Evolutionary conservation across 2,888 invertebrate genomes (phyloP).

Genomic region (Eledona agricola): DNA sequence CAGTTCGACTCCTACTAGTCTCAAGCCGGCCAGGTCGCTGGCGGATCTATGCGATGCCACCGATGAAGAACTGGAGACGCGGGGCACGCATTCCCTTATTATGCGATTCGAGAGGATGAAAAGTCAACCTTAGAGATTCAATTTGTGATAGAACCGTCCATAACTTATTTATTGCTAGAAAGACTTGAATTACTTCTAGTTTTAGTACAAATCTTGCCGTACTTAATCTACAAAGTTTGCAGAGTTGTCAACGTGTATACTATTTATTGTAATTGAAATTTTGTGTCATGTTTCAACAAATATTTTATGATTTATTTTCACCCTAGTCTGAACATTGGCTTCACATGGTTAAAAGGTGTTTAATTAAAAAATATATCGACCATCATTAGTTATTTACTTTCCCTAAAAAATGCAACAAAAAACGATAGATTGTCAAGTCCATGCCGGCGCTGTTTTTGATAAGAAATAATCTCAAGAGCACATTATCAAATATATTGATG

Average conservation of each 20-base stretch:
- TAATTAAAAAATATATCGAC: constrained; percentile 11
- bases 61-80: constrained; percentile 66
- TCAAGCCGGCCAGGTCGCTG: constrained; percentile 74
- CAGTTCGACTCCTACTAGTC: constrained; percentile 34
- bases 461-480: constrained; percentile 1
- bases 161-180: constrained; percentile 22
- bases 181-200: constrained; percentile 24
- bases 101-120: constrained; percentile 85
- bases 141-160: constrained; percentile 36
- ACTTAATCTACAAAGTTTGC: constrained; percentile 17
- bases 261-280: constrained; percentile 20
- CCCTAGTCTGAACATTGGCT: constrained; percentile 17
- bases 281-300: no score
- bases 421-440: constrained; percentile 3
- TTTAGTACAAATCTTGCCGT: constrained; percentile 40
- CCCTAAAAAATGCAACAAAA: no score
- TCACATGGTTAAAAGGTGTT: constrained; percentile 13
- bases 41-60: constrained; percentile 74
- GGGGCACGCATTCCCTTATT: constrained; percentile 77
- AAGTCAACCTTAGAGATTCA: constrained; percentile 59
- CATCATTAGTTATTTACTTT: constrained; percentile 7
- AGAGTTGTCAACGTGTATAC: constrained; percentile 29
- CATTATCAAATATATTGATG: constrained; percentile 7
- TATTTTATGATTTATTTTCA: no score
- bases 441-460: neutral